Evolutionary conservation across 2,797 vertebrate genomes (phyloP).

Genomic region (Threskiornis aethiopicus): DNA sequence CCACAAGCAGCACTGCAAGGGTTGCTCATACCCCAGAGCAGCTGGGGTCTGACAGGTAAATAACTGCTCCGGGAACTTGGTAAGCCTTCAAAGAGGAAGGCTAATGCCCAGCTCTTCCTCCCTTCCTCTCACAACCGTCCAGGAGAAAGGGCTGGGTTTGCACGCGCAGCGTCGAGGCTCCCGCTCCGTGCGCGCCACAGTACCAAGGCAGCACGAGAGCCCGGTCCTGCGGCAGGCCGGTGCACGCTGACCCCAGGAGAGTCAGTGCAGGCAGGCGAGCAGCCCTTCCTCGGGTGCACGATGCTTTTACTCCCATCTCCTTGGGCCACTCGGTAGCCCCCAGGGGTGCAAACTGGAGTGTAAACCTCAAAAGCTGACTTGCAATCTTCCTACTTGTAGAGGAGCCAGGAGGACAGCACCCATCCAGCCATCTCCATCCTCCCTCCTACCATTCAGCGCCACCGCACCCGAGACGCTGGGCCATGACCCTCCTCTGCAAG

Average conservation of each 20-base stretch:
- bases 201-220: background rate
- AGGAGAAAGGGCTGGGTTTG: background rate
- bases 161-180: rapidly evolving
- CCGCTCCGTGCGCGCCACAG: rapidly evolving
- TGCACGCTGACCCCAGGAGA: rapidly evolving
- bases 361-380: background rate
- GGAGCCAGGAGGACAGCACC: background rate
- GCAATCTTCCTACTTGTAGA: background rate
- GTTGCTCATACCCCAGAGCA: background rate
- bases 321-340: background rate
- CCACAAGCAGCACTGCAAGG: background rate
- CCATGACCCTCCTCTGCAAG: background rate
- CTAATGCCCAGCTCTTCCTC: background rate
- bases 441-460: background rate
- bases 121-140: rapidly evolving
- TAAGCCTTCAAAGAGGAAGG: background rate
- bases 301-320: background rate
- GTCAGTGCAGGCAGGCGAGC: rapidly evolving
- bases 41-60: background rate
- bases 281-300: rapidly evolving
- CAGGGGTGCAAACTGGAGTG: background rate
- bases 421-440: background rate
- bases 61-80: background rate
- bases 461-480: rapidly evolving
- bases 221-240: background rate